phyloP scores from a whole-genome alignment of 2,797 vertebrate genomes.

The Tragopan temminckii region DNA sequence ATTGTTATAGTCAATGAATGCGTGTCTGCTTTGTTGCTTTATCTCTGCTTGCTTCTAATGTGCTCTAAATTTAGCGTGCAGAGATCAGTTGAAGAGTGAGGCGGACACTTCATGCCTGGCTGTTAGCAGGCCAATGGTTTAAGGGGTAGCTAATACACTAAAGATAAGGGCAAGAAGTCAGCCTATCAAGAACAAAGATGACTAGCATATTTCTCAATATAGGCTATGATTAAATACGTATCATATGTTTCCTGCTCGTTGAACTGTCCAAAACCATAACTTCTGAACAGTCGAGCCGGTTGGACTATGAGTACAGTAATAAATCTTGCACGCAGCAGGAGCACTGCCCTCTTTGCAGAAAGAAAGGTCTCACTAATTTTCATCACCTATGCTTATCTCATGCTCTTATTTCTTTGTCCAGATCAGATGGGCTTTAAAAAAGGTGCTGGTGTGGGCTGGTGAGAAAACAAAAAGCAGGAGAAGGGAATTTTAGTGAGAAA shows the following conservation, averaged over 20 bases:
- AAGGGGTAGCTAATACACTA: slow-evolving; percentile 60
- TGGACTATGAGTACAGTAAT: background rate
- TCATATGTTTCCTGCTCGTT: slow-evolving; percentile 39
- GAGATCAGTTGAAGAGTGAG: slow-evolving; percentile 84
- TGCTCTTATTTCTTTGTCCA: background rate
- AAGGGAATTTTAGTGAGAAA: background rate
- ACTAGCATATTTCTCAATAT: slow-evolving; percentile 65
- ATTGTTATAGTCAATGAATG: slow-evolving; percentile 19
- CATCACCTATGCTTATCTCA: background rate
- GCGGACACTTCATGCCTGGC: slow-evolving; percentile 69
- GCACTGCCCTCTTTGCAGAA: background rate
- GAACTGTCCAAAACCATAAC: background rate
- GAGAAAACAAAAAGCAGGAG: background rate
- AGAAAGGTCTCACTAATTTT: background rate
- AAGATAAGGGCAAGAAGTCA: slow-evolving; percentile 76
- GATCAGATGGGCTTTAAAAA: background rate
- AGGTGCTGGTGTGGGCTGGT: background rate
- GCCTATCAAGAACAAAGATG: slow-evolving; percentile 40
- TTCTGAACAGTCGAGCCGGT: background rate
- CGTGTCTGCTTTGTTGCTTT: slow-evolving; percentile 44
- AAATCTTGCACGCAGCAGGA: background rate
- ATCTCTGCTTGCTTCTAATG: slow-evolving; percentile 79
- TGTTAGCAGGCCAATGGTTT: slow-evolving; percentile 68
- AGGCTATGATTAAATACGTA: slow-evolving; percentile 18
- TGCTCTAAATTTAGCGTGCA: slow-evolving; percentile 87